Conservation (phyloP, 2,888 invertebrate genomes). For the Dynastes hyllus region DNA sequence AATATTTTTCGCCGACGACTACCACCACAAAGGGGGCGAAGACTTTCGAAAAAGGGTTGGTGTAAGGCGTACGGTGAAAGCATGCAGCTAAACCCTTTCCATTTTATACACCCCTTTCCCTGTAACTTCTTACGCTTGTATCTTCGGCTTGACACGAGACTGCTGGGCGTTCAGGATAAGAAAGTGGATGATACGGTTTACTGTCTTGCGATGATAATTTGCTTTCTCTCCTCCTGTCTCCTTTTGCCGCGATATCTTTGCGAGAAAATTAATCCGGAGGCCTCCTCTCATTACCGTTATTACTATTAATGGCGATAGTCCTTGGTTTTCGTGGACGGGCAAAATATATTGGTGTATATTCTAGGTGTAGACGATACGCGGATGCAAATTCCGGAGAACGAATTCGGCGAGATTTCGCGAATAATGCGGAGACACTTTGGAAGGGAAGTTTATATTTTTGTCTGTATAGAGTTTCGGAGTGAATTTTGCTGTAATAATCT, state of each 20-base stretch:
- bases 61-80: no score
- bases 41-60: slow-evolving; percentile 10
- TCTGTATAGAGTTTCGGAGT: not conserved
- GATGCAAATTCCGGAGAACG: not conserved
- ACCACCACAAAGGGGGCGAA: not conserved
- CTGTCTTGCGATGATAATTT: slow-evolving; percentile 33
- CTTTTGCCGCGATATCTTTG: slow-evolving; percentile 17
- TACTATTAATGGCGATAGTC: slow-evolving; percentile 32
- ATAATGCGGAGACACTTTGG: not conserved
- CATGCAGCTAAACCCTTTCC: not conserved
- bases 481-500: not conserved
- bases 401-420: not conserved
- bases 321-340: slow-evolving; percentile 5
- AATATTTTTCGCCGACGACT: slow-evolving; percentile 32
- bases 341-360: not conserved
- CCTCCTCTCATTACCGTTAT: slow-evolving; percentile 35
- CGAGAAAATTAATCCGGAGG: slow-evolving; percentile 40
- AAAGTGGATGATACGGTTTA: slow-evolving; percentile 42
- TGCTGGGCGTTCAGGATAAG: slow-evolving; percentile 36
- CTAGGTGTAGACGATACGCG: not conserved
- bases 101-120: not conserved
- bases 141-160: slow-evolving; percentile 9
- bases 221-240: slow-evolving; percentile 9
- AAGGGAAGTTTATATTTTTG: slow-evolving; percentile 8
- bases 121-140: not conserved